These are phyloP conservation scores for Tineola bisselliella DNA, from an alignment of 2,888 invertebrate genomes.

Conservation along the genomic window DNA sequence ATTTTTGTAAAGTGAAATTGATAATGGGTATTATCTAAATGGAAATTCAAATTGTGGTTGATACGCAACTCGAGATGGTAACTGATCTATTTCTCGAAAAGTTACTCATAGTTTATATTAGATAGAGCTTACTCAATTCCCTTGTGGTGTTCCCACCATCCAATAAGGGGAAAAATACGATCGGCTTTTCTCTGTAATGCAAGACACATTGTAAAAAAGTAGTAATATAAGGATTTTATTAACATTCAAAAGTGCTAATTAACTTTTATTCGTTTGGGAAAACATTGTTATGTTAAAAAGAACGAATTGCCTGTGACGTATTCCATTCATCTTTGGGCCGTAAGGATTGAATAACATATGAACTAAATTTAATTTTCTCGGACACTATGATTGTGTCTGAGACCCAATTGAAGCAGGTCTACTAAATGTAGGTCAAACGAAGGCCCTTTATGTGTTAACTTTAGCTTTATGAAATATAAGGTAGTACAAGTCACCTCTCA, in stretches of 20 bases:
- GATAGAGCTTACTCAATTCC: neutral
- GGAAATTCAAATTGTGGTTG: too few relatives aligned
- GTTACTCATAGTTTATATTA: neutral
- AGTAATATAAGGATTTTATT: too few relatives aligned
- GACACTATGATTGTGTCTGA: neutral
- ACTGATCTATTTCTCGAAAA: neutral
- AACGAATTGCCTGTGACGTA: neutral
- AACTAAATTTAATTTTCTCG: conserved; percentile 7
- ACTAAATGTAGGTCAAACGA: neutral
- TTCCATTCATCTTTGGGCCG: neutral
- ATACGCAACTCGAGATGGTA: neutral
- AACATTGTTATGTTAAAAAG: neutral
- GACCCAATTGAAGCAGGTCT: neutral
- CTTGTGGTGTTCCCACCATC: neutral
- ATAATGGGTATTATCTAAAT: too few relatives aligned
- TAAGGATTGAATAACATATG: conserved; percentile 7
- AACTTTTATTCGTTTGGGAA: too few relatives aligned
- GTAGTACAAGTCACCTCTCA: too few relatives aligned
- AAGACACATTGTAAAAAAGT: neutral
- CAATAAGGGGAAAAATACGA: conserved; percentile 5
- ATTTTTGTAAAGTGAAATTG: too few relatives aligned
- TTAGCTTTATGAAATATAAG: too few relatives aligned
- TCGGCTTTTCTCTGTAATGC: neutral
- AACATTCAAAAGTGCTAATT: too few relatives aligned
- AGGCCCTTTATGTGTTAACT: neutral